Evolutionary conservation across 2,797 vertebrate genomes (phyloP), one percentile per base, ranked within the genome.

Genomic region (Glyptemys insculpta): DNA sequence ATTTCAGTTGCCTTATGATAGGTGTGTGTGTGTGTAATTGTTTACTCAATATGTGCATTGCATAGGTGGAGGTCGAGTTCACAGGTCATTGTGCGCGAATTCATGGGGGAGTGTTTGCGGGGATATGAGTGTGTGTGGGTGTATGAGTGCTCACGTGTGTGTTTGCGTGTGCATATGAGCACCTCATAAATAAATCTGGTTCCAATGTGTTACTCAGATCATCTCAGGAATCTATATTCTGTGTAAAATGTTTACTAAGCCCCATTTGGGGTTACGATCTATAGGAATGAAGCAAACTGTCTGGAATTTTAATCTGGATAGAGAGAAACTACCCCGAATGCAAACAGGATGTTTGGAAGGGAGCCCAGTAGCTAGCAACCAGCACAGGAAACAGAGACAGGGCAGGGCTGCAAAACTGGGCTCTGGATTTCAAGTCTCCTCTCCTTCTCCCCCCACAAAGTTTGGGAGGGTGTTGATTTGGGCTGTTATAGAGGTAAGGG

Each of bases 251-350:
- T 72, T 72, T 72, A 91, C 83, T 72, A n/a, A 25, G 87, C 88
- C 85, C 87, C 76, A 85, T 95, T 93, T 94, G 95, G 92, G 92
- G 92, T 94, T 97, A 96, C 65, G 92, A 86, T 91, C 89, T 94
- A 96, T 93, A 95, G 85, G 83, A 96, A 92, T 94, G 92, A 94
- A 94, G 89, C 91, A 91, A 96, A 94, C 92, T 94, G 85, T 85
- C 87, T 96, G 90, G 96, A 95, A 97, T 97, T 94, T 95, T 95
- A 96, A 95, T 94, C 96, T 97, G 96, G 90, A 94, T 93, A 83
- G 91, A 96, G 95, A 92, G 95, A 97, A 95, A 92, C 95, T 95
- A 92, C 41, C 92, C 92, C 92, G 81, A 96, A 97, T 96, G 87
- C 96, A 97, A 96, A 96, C 90, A 96, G 87, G 92, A 8, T 52